Base-by-base conservation (phyloP, 2,797 vertebrate genomes). In the Spinus olivaceus region DNA sequence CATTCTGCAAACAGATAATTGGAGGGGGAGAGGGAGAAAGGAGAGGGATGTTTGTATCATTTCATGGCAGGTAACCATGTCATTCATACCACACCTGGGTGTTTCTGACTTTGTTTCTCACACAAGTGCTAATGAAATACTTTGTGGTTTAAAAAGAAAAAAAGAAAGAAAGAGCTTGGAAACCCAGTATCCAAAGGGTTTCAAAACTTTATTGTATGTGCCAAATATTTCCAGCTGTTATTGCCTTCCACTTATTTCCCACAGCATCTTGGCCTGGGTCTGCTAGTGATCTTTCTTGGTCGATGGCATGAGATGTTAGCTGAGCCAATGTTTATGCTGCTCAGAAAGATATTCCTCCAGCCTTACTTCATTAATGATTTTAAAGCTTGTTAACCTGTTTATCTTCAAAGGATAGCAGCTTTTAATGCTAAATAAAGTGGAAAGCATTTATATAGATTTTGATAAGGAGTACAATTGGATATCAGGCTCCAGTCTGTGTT, bases 191-290 rank as follows among this genome's bases (percentile, higher is more conserved):
- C 87, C 83, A 92, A 95, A 92, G 87, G 25, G 57, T 96, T 97
- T 96, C 81, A 94, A 93, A 96, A 91, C 82, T 88, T 94, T 83
- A 92, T 92, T 95, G 72, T 88, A 84, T 33, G 82, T 95, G 96
- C 95, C 94, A 97, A 96, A 95, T 97, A 94, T 97, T 97, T 96
- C 93, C 97, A 97, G 94, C 96, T 97, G 96, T 95, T 96, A 83
- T 77, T 96, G 85, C 92, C 94, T 96, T 96, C 90, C 71, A 92
- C 83, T 93, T 84, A 95, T 97, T 97, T 97, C 97, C 97, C 97
- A 97, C 94, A 97, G 87, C 83, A 96, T 96, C 94, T 96, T 96
- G 96, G 96, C 96, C 91, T 91, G 90, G 50, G 81, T 94, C 86
- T 92, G 92, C 90, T 95, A 77, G 81, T 66, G 93, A 96, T 95